Evolutionary conservation across 2,797 vertebrate genomes (phyloP).

Genomic region (Hybognathus amarus): DNA sequence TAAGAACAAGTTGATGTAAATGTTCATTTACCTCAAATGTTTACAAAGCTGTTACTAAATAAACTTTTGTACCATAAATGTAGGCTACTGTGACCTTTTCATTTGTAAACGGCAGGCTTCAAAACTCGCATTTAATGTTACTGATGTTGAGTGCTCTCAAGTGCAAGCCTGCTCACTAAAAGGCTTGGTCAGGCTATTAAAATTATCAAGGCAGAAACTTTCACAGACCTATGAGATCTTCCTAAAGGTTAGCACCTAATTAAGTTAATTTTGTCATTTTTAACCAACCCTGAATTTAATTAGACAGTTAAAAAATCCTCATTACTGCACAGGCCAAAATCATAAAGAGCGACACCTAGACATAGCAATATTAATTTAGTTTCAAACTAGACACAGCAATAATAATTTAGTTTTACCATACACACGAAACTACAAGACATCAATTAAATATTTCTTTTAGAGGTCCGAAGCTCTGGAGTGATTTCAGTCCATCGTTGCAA

Average conservation of each 20-base stretch:
- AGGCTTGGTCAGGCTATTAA: neutral
- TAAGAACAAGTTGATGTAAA: constrained; percentile 91
- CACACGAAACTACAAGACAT: no score
- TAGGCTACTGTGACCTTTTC: constrained; percentile 4
- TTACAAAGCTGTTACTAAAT: constrained; percentile 93
- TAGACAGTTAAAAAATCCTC: neutral
- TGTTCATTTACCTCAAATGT: constrained; percentile 94
- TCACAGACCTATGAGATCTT: neutral
- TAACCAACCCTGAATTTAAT: neutral
- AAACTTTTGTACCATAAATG: constrained; percentile 87
- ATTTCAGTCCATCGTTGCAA: no score
- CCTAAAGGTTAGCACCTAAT: neutral
- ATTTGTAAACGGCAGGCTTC: neutral
- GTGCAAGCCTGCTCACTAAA: neutral
- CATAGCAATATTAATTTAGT: no score
- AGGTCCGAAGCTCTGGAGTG: no score
- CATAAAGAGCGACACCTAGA: constrained; percentile 14
- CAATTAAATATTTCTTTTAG: no score
- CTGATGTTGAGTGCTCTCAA: neutral
- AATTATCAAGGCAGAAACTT: neutral
- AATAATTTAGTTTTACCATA: no score
- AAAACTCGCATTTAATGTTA: neutral
- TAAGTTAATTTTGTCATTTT: neutral
- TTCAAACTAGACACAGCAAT: no score
- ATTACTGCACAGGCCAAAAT: neutral